Conservation (phyloP, 2,113 vertebrate species). For the Pygoscelis antarcticus region DNA sequence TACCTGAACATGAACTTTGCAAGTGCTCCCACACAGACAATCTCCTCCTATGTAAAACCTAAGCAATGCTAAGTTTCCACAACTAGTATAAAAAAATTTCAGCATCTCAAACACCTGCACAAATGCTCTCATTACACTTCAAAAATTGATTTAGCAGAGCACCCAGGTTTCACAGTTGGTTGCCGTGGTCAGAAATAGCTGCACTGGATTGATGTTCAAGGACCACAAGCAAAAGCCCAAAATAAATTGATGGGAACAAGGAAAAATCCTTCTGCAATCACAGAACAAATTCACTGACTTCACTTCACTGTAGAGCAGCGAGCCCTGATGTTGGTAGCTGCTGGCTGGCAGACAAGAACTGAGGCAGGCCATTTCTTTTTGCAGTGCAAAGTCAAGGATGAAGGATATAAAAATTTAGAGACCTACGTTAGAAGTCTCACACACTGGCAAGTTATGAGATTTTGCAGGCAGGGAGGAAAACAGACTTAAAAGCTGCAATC, state of each 20-base stretch:
- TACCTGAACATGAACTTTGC: background rate
- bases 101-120: background rate
- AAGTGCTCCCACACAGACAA: background rate
- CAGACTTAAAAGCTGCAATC: conserved; percentile 18
- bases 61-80: background rate
- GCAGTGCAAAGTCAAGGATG: background rate
- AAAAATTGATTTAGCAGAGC: background rate
- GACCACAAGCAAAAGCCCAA: background rate
- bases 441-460: background rate
- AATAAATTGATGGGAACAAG: conserved; percentile 12
- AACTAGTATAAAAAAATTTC: background rate
- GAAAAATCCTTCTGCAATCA: conserved; percentile 12
- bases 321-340: background rate
- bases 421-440: background rate
- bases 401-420: conserved; percentile 33
- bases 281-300: background rate
- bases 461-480: conserved; percentile 7
- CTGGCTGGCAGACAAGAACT: background rate
- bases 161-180: background rate
- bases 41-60: background rate
- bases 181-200: background rate
- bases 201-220: background rate
- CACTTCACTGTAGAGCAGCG: background rate
- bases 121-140: background rate
- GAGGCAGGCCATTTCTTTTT: background rate